These are phyloP conservation scores for Leptinotarsa peninsularis DNA, from an alignment of 2,888 invertebrate species.

Conservation along the genomic window DNA sequence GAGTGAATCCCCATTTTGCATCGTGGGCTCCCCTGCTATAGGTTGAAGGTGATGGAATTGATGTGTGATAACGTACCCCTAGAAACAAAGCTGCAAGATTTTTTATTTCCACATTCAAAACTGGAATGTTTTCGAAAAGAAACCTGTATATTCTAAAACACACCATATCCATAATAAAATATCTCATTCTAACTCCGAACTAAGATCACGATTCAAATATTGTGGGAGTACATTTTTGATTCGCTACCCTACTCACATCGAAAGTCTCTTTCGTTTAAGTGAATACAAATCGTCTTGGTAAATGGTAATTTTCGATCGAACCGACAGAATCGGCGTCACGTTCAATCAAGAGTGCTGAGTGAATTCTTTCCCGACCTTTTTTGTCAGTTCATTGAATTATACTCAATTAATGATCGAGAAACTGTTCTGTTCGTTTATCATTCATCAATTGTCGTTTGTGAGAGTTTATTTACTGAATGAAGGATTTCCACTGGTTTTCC, in stretches of 20 bases:
- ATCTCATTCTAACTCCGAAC: background rate
- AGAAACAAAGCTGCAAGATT: too few species aligned
- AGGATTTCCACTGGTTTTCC: background rate
- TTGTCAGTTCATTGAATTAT: slow-evolving; percentile 38
- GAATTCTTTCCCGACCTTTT: slow-evolving; percentile 34
- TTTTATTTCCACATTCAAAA: too few species aligned
- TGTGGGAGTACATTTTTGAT: slow-evolving; percentile 28
- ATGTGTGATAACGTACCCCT: too few species aligned
- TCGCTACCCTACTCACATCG: slow-evolving; percentile 45
- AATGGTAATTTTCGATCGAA: slow-evolving; percentile 60
- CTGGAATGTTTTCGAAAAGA: too few species aligned
- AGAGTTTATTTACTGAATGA: background rate
- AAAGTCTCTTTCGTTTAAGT: slow-evolving; percentile 57
- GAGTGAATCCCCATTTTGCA: too few species aligned
- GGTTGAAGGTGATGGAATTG: too few species aligned
- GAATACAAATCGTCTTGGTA: slow-evolving; percentile 61
- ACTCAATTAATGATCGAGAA: slow-evolving; percentile 16
- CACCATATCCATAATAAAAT: too few species aligned
- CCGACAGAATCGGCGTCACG: slow-evolving; percentile 55
- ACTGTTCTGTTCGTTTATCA: slow-evolving; percentile 6
- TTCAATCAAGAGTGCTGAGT: slow-evolving; percentile 51
- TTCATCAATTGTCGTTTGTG: background rate
- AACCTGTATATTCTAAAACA: too few species aligned
- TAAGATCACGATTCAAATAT: slow-evolving; percentile 2
- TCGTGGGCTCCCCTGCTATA: too few species aligned